A percentile compares a stretch with the other conserved stretches of the same genome.
Evolutionary conservation across 30 jellyfish, hydroid and myxozoan species (phyloP).

Genomic region (Aurelia sp.): DNA sequence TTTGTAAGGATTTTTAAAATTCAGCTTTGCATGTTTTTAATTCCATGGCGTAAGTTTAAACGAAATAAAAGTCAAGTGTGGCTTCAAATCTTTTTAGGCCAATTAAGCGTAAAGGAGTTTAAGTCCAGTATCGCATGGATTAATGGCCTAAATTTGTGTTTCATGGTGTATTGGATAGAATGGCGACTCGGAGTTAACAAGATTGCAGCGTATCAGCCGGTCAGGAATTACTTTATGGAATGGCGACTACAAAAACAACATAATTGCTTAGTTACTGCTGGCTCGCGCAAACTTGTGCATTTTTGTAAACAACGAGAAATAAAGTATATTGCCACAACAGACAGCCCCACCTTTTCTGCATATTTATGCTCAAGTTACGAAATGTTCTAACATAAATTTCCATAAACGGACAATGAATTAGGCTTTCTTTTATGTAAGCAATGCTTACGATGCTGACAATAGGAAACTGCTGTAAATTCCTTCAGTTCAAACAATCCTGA

Average conservation of each 20-base stretch:
- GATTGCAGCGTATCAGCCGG: constrained; percentile 34
- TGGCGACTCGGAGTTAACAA: constrained; percentile 29
- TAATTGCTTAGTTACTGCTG: neutral
- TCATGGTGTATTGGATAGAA: constrained; percentile 24
- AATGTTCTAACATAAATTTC: neutral
- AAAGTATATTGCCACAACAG: no score
- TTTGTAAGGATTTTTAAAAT: constrained; percentile 15
- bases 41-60: constrained; percentile 13
- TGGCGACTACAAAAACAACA: constrained; percentile 48
- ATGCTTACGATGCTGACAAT: no score
- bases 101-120: constrained; percentile 34
- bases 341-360: no score
- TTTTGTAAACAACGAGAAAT: no score
- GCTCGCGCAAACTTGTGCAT: constrained; percentile 3
- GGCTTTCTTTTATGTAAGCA: no score
- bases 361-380: neutral
- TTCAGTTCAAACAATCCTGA: no score
- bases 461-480: no score
- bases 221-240: constrained; percentile 45
- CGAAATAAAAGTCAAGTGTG: constrained; percentile 28
- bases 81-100: constrained; percentile 35
- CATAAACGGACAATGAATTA: no score
- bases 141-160: constrained; percentile 10
- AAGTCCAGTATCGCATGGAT: constrained; percentile 33
- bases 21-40: constrained; percentile 32